Conservation (phyloP, 1,140 invertebrate species). For the Diorhabda elongata region DNA sequence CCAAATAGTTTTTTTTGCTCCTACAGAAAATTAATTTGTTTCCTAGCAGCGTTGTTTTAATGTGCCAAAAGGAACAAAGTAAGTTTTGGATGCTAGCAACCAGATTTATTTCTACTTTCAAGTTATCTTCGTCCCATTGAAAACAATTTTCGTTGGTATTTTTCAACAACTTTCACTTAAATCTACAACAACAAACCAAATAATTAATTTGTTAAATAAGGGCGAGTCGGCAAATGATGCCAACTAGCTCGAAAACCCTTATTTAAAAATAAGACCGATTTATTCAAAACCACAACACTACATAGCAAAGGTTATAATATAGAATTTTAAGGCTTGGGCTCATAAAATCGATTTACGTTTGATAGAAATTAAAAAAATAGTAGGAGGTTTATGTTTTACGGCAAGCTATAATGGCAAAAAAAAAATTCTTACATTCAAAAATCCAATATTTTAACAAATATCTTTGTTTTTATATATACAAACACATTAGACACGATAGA, state of each 20-base stretch:
- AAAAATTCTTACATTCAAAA: background rate
- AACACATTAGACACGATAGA: background rate
- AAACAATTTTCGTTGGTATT: too few species aligned
- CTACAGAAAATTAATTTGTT: too few species aligned
- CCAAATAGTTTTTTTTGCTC: too few species aligned
- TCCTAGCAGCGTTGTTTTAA: too few species aligned
- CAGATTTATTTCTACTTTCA: too few species aligned
- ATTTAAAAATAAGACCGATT: background rate
- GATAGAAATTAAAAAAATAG: background rate
- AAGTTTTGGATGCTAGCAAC: too few species aligned
- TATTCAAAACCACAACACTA: background rate
- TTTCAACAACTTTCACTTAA: background rate
- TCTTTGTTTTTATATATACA: background rate
- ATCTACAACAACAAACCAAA: background rate
- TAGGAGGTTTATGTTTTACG: background rate
- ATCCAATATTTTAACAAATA: background rate
- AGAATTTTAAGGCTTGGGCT: background rate
- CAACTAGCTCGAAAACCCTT: background rate
- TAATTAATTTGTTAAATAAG: background rate
- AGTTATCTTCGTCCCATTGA: too few species aligned
- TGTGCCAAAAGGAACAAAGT: too few species aligned
- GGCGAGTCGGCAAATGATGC: background rate
- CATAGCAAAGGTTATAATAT: background rate
- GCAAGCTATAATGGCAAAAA: background rate
- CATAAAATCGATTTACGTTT: background rate